Evolutionary conservation across 1,140 invertebrate species (phyloP), one percentile per base, ranked within the genome.

Genomic region (Drosophila sucinea): DNA sequence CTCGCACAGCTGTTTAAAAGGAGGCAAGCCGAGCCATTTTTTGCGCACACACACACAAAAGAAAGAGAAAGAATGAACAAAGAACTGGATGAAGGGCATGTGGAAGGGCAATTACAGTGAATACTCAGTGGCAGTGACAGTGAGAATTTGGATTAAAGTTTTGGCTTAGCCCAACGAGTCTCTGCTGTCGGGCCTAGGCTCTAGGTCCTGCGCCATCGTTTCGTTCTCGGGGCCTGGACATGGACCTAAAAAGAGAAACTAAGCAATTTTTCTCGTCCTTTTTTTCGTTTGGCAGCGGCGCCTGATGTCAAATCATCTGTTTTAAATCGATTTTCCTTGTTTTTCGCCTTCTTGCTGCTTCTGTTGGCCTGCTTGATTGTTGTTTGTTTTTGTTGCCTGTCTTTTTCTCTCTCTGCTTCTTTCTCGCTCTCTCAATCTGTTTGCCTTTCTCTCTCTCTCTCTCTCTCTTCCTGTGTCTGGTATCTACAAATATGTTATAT

Each of bases 291-390:
- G 35, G 17, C 55, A 33, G 35, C 35, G 57, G 70, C 72, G 79
- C 65, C 70, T 70, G 65, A 66, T 84, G 84, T 73, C 84, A 89
- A 89, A 89, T 89, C 84, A 89, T 89, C 84, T 89, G 84, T 89
- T 89, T 82, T 89, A 79, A 89, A 89, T 89, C 84, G 84, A 89
- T 89, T 89, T 89, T 80, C 51, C 32, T 54, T 73, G 73, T 62
- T 77, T 77, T 77, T 77, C 11, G 33, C 23, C 32, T 40, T 60
- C 32, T 25, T 17, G 32, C 33, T 60, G 57, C 17, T 17, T 56
- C 11, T 29, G 66, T 70, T 64, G 73, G 58, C 29, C 35, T 70
- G 2, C 38, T 55, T 33, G 40, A 27, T 61, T 64, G 61, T 78
- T 40, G 30, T 79, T 69, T 69, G 63, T 77, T 72, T 67, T 76